Conservation (phyloP, 2,888 invertebrate genomes). For the Leucophora obtusa region DNA sequence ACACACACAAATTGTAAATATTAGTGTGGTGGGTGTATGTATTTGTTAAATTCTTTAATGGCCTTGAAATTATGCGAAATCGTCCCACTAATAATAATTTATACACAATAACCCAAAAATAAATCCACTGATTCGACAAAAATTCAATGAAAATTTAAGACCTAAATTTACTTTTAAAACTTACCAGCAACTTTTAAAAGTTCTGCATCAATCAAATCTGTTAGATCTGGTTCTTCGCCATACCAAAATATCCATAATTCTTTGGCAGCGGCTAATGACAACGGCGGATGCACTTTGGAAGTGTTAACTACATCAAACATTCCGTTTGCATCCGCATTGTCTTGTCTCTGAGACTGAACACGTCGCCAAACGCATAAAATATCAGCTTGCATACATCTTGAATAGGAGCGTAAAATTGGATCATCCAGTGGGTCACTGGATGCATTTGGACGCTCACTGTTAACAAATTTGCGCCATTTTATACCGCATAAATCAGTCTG, state of each 20-base stretch:
- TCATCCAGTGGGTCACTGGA: constrained; percentile 88
- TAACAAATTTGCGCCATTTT: constrained; percentile 96
- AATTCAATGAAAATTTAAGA: neutral
- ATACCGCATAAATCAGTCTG: constrained; percentile 99
- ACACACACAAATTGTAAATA: neutral
- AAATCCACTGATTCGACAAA: neutral
- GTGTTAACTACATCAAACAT: constrained; percentile 79
- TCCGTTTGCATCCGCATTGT: constrained; percentile 79
- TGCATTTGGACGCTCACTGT: constrained; percentile 83
- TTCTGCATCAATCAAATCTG: constrained; percentile 90
- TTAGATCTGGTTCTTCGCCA: constrained; percentile 96
- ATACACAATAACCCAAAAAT: neutral
- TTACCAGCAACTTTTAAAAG: constrained; percentile 89
- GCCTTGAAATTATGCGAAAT: constrained; percentile 60
- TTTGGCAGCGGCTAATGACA: constrained; percentile 92
- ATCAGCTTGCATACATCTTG: constrained; percentile 94
- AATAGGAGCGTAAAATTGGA: constrained; percentile 93
- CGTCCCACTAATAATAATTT: constrained; percentile 11
- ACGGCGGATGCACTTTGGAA: constrained; percentile 84
- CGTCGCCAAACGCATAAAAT: constrained; percentile 99
- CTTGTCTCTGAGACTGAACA: constrained; percentile 83
- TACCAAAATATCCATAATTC: constrained; percentile 99
- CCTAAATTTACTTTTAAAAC: neutral
- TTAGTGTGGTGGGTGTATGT: neutral
- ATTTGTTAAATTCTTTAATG: constrained; percentile 40